Percentiles rank a stretch among this genome's conserved stretches.
phyloP scores from a whole-genome alignment of 2,797 vertebrate species.

The Phataginus tetradactyla region DNA sequence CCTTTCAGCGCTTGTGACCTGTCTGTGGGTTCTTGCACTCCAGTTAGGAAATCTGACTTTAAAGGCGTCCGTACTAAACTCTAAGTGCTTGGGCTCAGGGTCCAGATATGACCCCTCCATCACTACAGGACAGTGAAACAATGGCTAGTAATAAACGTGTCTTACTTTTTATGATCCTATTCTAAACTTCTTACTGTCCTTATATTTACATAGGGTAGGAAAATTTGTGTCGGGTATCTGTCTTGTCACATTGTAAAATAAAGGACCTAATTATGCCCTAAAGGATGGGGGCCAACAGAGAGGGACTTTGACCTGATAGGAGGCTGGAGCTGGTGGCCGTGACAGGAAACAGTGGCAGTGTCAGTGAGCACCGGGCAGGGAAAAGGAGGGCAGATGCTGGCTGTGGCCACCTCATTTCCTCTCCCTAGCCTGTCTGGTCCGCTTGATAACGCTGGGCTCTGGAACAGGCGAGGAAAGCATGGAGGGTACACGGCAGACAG shows the following conservation, averaged over 20 bases:
- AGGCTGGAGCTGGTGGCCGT: not conserved
- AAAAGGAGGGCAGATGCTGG: not conserved
- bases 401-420: not conserved
- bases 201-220: not conserved
- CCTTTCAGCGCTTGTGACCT: not conserved
- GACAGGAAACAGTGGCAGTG: not conserved
- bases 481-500: not conserved
- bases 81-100: not conserved
- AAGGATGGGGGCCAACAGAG: not conserved
- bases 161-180: not conserved
- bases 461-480: not conserved
- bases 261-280: not conserved
- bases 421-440: not conserved
- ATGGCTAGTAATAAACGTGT: not conserved
- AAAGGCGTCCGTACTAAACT: not conserved
- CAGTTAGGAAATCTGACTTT: not conserved
- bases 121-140: not conserved
- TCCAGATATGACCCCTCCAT: not conserved
- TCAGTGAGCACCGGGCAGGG: not conserved
- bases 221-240: not conserved
- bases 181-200: slow-evolving; percentile 16
- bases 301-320: not conserved
- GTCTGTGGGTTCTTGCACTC: not conserved
- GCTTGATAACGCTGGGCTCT: not conserved
- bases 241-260: not conserved